A percentile compares a stretch with the other conserved stretches of the same genome.
Evolutionary conservation across 2,888 invertebrate genomes (phyloP).

Genomic region (Sturmia bella): DNA sequence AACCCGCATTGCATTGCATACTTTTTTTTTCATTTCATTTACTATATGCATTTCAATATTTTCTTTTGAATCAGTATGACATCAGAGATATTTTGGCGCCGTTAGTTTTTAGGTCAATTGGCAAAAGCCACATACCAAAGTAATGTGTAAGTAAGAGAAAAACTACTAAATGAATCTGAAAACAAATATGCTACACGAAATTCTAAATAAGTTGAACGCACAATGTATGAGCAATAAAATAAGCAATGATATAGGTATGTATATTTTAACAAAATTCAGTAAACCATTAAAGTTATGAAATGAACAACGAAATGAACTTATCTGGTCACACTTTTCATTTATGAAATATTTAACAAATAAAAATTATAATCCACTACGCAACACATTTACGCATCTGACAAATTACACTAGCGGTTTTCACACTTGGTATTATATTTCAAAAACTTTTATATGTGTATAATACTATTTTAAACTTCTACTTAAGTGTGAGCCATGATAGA

Average conservation of each 20-base stretch:
- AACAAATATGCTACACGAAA: background rate
- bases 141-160: conserved; percentile 16
- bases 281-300: too few relatives aligned
- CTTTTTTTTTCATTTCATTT: conserved; percentile 18
- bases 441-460: too few relatives aligned
- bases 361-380: too few relatives aligned
- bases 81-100: conserved; percentile 71
- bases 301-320: too few relatives aligned
- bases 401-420: too few relatives aligned
- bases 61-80: conserved; percentile 56
- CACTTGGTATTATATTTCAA: too few relatives aligned
- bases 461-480: too few relatives aligned
- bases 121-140: conserved; percentile 54
- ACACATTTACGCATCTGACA: too few relatives aligned
- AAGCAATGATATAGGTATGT: background rate
- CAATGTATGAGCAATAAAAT: conserved; percentile 9
- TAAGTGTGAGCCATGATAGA: too few relatives aligned
- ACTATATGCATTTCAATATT: conserved; percentile 1
- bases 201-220: conserved; percentile 17
- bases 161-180: conserved; percentile 1
- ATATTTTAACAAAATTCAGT: too few relatives aligned
- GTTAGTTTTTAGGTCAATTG: conserved; percentile 69
- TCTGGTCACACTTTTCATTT: too few relatives aligned
- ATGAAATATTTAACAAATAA: too few relatives aligned
- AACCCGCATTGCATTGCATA: conserved; percentile 45